phyloP scores from a whole-genome alignment of 2,797 vertebrate genomes.

The Sylvilagus floridanus region DNA sequence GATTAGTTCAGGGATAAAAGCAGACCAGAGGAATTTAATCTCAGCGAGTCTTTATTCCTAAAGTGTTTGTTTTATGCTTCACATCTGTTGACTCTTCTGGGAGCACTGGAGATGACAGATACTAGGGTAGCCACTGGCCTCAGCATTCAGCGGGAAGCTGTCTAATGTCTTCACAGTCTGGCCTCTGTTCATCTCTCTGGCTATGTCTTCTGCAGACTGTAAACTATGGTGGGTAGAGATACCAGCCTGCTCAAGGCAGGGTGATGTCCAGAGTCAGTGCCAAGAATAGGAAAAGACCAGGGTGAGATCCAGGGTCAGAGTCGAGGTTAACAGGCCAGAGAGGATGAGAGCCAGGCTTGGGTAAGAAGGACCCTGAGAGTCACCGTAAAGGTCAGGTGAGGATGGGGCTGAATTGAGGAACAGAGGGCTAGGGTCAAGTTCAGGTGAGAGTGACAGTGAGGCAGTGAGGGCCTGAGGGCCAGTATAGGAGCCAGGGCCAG shows the following conservation, averaged over 20 bases:
- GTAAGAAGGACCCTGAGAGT: too few relatives aligned
- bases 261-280: background rate
- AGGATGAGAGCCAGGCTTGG: too few relatives aligned
- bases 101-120: background rate
- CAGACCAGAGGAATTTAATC: background rate
- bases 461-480: background rate
- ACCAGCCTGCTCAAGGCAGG: background rate
- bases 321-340: too few relatives aligned
- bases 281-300: background rate
- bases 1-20: background rate
- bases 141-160: background rate
- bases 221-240: background rate
- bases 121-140: background rate
- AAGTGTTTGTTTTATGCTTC: background rate
- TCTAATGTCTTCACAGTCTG: background rate
- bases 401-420: too few relatives aligned
- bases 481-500: too few relatives aligned
- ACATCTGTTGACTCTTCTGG: background rate
- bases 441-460: too few relatives aligned
- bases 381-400: too few relatives aligned
- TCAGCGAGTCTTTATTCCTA: background rate
- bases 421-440: too few relatives aligned
- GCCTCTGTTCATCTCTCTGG: background rate
- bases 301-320: too few relatives aligned
- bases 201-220: background rate